phyloP scores from a whole-genome alignment of 2,113 vertebrate genomes.

The Brachirus orientalis region DNA sequence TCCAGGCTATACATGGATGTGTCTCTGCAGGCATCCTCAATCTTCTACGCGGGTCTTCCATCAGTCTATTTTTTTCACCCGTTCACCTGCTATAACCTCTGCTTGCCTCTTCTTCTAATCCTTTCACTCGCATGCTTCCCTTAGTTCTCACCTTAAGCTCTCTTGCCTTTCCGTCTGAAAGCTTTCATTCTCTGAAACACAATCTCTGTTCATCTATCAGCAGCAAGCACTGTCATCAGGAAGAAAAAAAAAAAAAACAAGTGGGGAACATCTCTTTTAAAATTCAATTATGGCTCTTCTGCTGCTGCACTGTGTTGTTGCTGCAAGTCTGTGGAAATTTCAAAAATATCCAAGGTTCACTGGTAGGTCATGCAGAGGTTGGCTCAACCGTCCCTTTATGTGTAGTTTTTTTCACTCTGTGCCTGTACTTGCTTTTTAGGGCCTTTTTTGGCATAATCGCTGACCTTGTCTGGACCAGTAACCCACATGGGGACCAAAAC shows the following conservation, averaged over 20 bases:
- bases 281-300: not conserved
- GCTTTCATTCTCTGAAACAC: not conserved
- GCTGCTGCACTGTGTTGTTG: not conserved
- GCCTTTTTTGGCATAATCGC: too few species aligned
- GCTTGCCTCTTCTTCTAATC: not conserved
- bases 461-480: too few species aligned
- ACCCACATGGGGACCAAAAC: too few species aligned
- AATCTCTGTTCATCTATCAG: not conserved
- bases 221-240: not conserved
- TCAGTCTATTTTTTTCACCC: not conserved
- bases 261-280: not conserved
- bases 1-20: constrained; percentile 29
- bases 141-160: not conserved
- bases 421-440: too few species aligned
- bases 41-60: constrained; percentile 12
- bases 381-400: not conserved
- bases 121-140: not conserved
- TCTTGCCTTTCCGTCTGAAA: too few species aligned
- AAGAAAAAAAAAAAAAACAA: not conserved
- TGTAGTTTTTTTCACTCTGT: too few species aligned
- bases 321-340: not conserved
- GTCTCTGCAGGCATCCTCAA: constrained; percentile 15
- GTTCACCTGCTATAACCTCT: not conserved
- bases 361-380: not conserved
- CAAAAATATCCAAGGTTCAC: not conserved